Evolutionary conservation across 1,140 invertebrate genomes (phyloP), one percentile per base, ranked within the genome.

Genomic region (Temnothorax nylanderi): DNA sequence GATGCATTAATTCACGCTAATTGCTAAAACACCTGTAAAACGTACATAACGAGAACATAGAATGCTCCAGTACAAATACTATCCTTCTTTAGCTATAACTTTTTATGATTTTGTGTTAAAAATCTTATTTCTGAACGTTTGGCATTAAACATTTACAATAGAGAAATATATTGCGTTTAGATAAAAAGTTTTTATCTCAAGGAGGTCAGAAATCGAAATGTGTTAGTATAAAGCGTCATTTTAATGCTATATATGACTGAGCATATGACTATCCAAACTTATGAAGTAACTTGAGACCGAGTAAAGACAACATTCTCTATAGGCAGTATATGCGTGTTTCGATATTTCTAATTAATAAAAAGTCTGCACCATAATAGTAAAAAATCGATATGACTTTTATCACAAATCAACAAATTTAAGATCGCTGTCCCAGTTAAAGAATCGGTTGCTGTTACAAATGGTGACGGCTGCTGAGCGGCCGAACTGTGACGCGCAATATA

Each of bases 401-500:
- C 67, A 89, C 56, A 37, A 87, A 49, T 87, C 56, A 49, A 85
- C 47, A 65, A 72, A 85, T 49, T 44, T 82, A 67, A 89, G 54
- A 16, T 41, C 41, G 2, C 49, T 74, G 44, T 51, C 71, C 71
- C 11, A 87, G 10, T 81, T 32, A 67, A 75, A 26, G 51, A 75
- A 62, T 49, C 41, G 13, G 41, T 69, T 1, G 41, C 18, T 72
- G 58, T 44, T 65, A 72, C 41, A 67, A 78, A 78, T 44, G 21
- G 60, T 64, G 26, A 34, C 26, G 44, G 34, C 58, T 76, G 81
- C 75, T 88, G 60, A 78, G 85, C 58, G 72, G 51, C 81, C 60
- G 37, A 80, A 37, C 56, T 62, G 41, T 69, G 80, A 72, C 69
- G 87, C 76, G 86, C 88, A 90, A 94, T 93, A 91, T 90, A 93